A percentile compares a stretch with the other conserved stretches of the same genome.
Conservation (phyloP, 1,140 invertebrate genomes). For the Uloborus diversus region DNA sequence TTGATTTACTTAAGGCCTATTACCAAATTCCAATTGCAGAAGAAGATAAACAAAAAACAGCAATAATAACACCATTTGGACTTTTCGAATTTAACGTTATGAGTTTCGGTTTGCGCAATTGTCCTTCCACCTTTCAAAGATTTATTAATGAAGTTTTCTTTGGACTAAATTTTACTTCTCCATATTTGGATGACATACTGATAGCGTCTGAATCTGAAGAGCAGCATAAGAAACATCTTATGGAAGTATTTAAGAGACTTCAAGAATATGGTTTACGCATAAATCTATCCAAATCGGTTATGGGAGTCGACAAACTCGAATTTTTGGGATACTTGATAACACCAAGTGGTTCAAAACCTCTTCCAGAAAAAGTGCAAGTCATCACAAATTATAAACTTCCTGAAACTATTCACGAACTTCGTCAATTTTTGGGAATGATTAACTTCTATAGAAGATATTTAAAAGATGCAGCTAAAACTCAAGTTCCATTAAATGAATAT, state of each 20-base stretch:
- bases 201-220: constrained; percentile 63
- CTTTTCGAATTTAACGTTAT: constrained; percentile 61
- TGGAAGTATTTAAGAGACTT: constrained; percentile 52
- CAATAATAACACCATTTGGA: constrained; percentile 59
- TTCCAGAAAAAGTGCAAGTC: constrained; percentile 17
- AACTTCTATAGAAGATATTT: constrained; percentile 66
- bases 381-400: constrained; percentile 61
- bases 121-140: constrained; percentile 59
- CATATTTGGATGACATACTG: constrained; percentile 70
- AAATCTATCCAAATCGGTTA: constrained; percentile 19
- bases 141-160: constrained; percentile 52
- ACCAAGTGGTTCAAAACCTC: neutral
- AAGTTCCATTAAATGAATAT: constrained; percentile 41
- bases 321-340: constrained; percentile 47
- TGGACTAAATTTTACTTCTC: constrained; percentile 61
- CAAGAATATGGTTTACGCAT: constrained; percentile 26
- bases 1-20: constrained; percentile 59
- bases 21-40: constrained; percentile 60
- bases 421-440: constrained; percentile 52
- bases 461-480: constrained; percentile 56
- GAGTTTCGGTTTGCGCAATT: constrained; percentile 61
- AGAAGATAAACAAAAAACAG: constrained; percentile 59
- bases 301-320: constrained; percentile 12
- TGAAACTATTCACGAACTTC: neutral
- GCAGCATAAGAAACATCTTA: constrained; percentile 63